Evolutionary conservation across 2,888 invertebrate genomes (phyloP), one percentile per base, ranked within the genome.

Genomic region (Microctonus hyperodae): DNA sequence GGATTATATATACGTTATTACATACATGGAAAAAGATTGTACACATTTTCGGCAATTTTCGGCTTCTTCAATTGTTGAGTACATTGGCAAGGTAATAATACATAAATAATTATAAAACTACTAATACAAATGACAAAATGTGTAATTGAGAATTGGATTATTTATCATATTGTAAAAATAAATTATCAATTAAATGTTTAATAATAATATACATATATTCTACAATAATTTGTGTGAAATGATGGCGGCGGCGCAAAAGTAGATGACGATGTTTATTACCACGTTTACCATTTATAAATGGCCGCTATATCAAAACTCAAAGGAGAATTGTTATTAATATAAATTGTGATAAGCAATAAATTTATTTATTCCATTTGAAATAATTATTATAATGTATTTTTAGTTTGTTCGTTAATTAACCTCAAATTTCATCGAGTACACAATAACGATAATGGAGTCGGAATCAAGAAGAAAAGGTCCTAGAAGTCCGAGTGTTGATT

Each of bases 401-500:
- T 20, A 44, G 44, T 44, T n/a, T n/a, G 7, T 16, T n/a, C 16
- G 20, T 2, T 4, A 44, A 44, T 6, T 44, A 44, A 44, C 7
- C 44, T 16, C 44, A 7, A 16, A 7, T 7, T 16, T 9, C 44
- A 20, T 44, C 16, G 5, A 44, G 44, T 5, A 44, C n/a, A 16
- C 28, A 5, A 28, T 7, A 16, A 16, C 16, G 16, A n/a, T 44
- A 33, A 79, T 80, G 80, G 80, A 80, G 28, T 71, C 73, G 48
- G 79, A 80, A 57, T 74, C 78, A 0, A 78, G 77, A 50, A 76
- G 78, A 48, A 83, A 79, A 65, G 81, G 81, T 7, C 82, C 81
- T 0, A 70, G 83, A 10, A 84, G 83, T 71, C 83, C 81, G 0
- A 79, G 81, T 28, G 79, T 77, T 2, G 80, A 82, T 50, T 82